These are phyloP conservation scores for Erythrocebus patas DNA, from an alignment of 2,113 vertebrate genomes.

Conservation along the genomic window DNA sequence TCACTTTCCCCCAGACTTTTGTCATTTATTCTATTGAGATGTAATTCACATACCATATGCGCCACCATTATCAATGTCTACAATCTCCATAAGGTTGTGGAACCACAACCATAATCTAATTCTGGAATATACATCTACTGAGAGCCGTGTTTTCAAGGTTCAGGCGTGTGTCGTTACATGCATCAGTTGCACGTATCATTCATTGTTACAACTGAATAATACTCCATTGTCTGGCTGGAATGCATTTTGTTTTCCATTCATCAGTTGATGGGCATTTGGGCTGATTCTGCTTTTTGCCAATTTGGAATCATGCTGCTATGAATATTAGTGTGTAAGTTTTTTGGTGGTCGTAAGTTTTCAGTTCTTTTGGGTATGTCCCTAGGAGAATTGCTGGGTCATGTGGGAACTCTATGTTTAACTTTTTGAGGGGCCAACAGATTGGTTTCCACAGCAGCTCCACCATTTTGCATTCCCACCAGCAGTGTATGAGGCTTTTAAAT, in stretches of 20 bases:
- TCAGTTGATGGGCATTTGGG: background rate
- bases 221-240: rapidly evolving
- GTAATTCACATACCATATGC: background rate
- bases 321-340: background rate
- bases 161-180: background rate
- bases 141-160: no score
- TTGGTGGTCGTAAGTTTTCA: background rate
- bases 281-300: background rate
- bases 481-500: background rate
- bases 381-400: background rate
- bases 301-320: no score
- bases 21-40: background rate
- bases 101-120: background rate
- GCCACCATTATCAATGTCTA: background rate
- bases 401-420: background rate
- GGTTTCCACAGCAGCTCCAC: background rate
- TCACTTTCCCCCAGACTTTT: background rate
- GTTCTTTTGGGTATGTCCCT: background rate
- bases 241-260: background rate
- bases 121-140: background rate
- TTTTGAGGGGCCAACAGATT: background rate
- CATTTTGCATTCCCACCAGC: background rate
- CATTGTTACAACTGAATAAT: background rate
- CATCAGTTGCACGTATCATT: no score
- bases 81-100: background rate